Evolutionary conservation across 2,113 vertebrate species (phyloP).

Genomic region (Pogona vitticeps): DNA sequence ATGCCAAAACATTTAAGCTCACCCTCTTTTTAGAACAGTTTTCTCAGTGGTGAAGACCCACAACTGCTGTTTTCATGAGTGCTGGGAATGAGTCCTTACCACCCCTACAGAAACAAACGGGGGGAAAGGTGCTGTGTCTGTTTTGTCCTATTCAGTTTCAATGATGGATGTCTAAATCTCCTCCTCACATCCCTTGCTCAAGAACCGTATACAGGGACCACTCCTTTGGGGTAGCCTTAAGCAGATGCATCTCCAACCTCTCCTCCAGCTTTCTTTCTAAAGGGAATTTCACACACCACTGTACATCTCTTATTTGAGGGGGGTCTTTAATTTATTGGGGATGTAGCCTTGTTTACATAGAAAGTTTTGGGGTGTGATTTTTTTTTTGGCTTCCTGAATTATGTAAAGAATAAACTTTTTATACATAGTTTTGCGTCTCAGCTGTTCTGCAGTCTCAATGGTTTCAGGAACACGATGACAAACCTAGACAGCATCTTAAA

Average conservation of each 20-base stretch:
- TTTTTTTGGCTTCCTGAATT: constrained; percentile 65
- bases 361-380: constrained; percentile 45
- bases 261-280: background rate
- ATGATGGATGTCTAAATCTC: background rate
- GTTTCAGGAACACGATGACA: background rate
- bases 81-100: background rate
- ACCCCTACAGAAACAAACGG: background rate
- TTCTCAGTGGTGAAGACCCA: background rate
- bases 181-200: constrained; percentile 3
- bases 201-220: background rate
- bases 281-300: background rate
- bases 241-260: background rate
- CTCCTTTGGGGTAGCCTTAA: constrained; percentile 3
- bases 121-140: background rate
- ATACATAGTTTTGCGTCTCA: constrained; percentile 59
- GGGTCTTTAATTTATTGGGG: constrained; percentile 69
- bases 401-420: constrained; percentile 72
- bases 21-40: background rate
- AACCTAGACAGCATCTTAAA: no score
- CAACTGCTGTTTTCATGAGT: background rate
- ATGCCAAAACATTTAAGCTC: background rate
- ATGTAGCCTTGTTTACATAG: constrained; percentile 65
- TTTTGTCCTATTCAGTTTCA: background rate
- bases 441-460: background rate
- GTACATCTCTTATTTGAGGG: background rate